Evolutionary conservation across 2,797 vertebrate genomes (phyloP).

Genomic region (Protonibea diacanthus): DNA sequence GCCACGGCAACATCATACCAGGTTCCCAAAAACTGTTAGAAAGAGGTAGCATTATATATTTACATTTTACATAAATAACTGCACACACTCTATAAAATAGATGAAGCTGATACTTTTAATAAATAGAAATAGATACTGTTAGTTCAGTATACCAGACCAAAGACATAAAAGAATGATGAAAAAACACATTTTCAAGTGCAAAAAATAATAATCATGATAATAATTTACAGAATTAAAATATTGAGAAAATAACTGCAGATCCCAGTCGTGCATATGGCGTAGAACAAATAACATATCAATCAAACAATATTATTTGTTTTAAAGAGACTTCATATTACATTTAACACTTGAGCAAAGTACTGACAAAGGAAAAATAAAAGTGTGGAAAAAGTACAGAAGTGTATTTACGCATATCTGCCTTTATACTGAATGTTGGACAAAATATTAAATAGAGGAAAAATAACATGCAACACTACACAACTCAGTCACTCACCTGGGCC

Average conservation of each 20-base stretch:
- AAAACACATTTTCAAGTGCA: background rate
- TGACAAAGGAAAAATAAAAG: background rate
- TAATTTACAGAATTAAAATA: background rate
- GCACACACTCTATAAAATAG: background rate
- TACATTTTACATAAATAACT: background rate
- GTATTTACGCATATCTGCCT: background rate
- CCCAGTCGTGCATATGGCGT: background rate
- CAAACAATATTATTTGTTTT: background rate
- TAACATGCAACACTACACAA: background rate
- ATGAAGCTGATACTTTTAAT: too few relatives aligned
- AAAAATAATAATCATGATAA: background rate
- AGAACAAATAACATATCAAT: background rate
- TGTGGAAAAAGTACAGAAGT: background rate
- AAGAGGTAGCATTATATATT: background rate
- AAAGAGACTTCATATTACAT: background rate
- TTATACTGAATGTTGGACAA: background rate
- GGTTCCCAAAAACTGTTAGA: slow-evolving; percentile 89
- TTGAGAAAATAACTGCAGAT: background rate
- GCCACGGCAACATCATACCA: slow-evolving; percentile 90
- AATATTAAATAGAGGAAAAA: background rate
- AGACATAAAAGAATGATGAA: background rate
- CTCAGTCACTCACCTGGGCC: slow-evolving; percentile 81
- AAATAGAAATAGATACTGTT: background rate
- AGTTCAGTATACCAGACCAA: background rate
- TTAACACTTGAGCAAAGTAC: background rate